Evolutionary conservation across 2,888 invertebrate species (phyloP).

Genomic region (Mythimna vitellina): DNA sequence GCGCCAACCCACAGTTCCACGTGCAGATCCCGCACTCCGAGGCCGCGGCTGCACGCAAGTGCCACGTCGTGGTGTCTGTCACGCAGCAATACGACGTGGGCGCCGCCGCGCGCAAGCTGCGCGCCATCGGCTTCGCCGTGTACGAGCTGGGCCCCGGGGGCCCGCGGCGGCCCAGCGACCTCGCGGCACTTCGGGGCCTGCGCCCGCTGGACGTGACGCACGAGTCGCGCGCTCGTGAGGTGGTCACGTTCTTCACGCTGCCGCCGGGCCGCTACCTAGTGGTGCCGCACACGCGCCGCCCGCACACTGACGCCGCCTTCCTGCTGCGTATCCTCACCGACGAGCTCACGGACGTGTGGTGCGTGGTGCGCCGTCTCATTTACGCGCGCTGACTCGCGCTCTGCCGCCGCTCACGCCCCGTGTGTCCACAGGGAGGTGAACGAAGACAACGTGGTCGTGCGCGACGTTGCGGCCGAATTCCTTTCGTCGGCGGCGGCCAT

Average conservation of each 20-base stretch:
- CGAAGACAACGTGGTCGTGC: slow-evolving; percentile 93
- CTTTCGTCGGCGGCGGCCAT: slow-evolving; percentile 37
- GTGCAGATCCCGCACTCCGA: slow-evolving; percentile 92
- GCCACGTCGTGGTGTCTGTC: slow-evolving; percentile 94
- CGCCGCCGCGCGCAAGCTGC: slow-evolving; percentile 80
- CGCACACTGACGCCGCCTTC: slow-evolving; percentile 93
- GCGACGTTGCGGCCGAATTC: slow-evolving; percentile 89
- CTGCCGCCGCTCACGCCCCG: slow-evolving; percentile 93
- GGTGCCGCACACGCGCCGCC: slow-evolving; percentile 93
- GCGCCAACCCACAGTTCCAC: slow-evolving; percentile 93
- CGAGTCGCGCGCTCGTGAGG: slow-evolving; percentile 87
- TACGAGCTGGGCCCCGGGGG: slow-evolving; percentile 90
- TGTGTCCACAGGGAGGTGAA: slow-evolving; percentile 94
- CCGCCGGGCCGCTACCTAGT: slow-evolving; percentile 94
- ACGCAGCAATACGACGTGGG: slow-evolving; percentile 92
- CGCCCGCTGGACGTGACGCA: slow-evolving; percentile 93
- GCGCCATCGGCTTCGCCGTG: slow-evolving; percentile 93
- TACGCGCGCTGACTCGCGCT: slow-evolving; percentile 90
- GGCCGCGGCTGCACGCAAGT: slow-evolving; percentile 87
- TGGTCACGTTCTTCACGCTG: slow-evolving; percentile 94
- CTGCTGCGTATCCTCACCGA: slow-evolving; percentile 93
- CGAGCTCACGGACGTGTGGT: slow-evolving; percentile 94
- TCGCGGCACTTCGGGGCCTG: slow-evolving; percentile 60
- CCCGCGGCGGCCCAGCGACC: slow-evolving; percentile 53
- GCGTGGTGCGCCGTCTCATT: slow-evolving; percentile 89